A percentile compares a stretch with the other conserved stretches of the same genome.
phyloP scores from a whole-genome alignment of 2,888 invertebrate genomes.

The Ephialtes manifestator region DNA sequence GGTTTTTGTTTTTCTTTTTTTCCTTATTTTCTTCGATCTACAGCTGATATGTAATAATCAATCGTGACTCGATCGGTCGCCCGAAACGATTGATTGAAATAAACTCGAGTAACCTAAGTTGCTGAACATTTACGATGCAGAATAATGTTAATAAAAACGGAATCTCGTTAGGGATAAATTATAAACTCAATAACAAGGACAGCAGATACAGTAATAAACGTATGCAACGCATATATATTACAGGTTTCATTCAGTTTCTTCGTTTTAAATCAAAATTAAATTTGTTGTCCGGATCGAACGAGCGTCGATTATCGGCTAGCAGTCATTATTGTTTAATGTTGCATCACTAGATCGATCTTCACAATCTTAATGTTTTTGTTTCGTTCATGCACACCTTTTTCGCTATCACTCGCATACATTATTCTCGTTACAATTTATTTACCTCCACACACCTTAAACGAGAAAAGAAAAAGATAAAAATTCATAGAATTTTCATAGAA shows the following conservation, averaged over 20 bases:
- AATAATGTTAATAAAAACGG: constrained; percentile 22
- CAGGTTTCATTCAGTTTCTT: constrained; percentile 49
- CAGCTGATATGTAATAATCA: constrained; percentile 63
- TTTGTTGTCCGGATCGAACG: constrained; percentile 71
- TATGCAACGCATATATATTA: constrained; percentile 75
- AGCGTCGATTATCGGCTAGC: constrained; percentile 63
- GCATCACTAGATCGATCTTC: constrained; percentile 68
- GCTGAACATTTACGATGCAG: constrained; percentile 1
- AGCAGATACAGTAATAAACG: constrained; percentile 74
- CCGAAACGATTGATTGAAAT: constrained; percentile 44
- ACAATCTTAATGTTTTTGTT: constrained; percentile 40
- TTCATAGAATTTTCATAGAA: constrained; percentile 41
- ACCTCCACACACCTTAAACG: constrained; percentile 55
- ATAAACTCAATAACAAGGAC: constrained; percentile 42
- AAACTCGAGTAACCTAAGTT: constrained; percentile 25
- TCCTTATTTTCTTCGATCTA: constrained; percentile 21
- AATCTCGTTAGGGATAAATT: constrained; percentile 30
- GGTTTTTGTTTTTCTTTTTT: not conserved
- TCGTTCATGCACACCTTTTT: constrained; percentile 54
- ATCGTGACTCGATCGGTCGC: constrained; percentile 25
- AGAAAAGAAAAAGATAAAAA: constrained; percentile 42
- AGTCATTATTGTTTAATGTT: constrained; percentile 73
- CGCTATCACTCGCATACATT: constrained; percentile 64
- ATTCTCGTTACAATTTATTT: constrained; percentile 51
- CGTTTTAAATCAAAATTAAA: constrained; percentile 1